Base-by-base conservation (phyloP, 2,888 invertebrate genomes). In the Eilema griseolum region DNA sequence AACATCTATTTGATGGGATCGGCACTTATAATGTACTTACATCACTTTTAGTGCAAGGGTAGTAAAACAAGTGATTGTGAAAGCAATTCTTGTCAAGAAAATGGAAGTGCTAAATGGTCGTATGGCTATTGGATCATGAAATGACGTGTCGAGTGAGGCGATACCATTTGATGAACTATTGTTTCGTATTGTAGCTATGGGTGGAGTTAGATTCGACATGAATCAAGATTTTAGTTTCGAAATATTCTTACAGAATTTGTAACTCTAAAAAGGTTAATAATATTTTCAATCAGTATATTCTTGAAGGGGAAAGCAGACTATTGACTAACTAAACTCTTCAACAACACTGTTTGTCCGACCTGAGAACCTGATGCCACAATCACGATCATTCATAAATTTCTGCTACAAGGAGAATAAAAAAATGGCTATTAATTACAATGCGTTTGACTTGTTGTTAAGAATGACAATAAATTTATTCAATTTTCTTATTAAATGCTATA, bases 81-180 rank as follows among this genome's bases (percentile, higher is more conserved):
- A 80, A 83, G 80, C 79, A 83, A 78, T 78, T 77, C 83, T 85
- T 76, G 86, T 83, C 85, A 89, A 89, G 90, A 89, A 92, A 91
- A 90, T 89, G 80, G 89, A 88, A 89, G 89, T 89, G 90, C 90
- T 92, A 92, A 92, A 92, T 89, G 90, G 89, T 87, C 85, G 83
- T 88, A 79, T 82, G 84, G 80, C 84, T 86, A 88, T 89, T 90
- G 89, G 88, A 77, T 90, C 91, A 90, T 93, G 92, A 87, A 88
- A 87, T 84, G 77, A 85, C 79, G 83, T 83, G 83, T 86, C 82
- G 83, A 80, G 66, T 83, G 82, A 82, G 82, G 80, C 83, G 83
- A 87, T 86, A 83, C 82, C 83, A 86, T 85, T 90, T 89, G 88
- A 90, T 87, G 88, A 89, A 89, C 88, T 90, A 92, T 92, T 92